Evolutionary conservation across 2,888 invertebrate species (phyloP).

Genomic region (Mesopsocus fuscifrons): DNA sequence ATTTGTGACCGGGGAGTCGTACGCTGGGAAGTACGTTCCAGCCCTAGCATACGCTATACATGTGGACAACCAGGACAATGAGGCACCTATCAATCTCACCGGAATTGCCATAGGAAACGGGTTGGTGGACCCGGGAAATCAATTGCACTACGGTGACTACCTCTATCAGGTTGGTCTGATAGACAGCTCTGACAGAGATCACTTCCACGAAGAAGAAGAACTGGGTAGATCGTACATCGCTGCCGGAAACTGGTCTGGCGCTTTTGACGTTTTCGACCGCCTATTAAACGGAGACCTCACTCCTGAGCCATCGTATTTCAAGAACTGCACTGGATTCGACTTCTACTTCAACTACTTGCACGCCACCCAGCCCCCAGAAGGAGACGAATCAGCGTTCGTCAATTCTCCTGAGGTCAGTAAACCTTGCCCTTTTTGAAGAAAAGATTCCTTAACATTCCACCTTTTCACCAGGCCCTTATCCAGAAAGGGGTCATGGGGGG

Average conservation of each 20-base stretch:
- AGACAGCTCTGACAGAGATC: constrained; percentile 37
- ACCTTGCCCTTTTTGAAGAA: no score
- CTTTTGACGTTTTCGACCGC: constrained; percentile 50
- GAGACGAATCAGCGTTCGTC: constrained; percentile 19
- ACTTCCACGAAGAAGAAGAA: constrained; percentile 40
- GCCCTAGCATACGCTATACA: constrained; percentile 33
- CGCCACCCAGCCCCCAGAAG: constrained; percentile 34
- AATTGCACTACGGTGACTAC: constrained; percentile 31
- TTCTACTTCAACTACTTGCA: constrained; percentile 57
- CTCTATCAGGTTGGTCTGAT: constrained; percentile 49
- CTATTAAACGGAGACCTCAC: constrained; percentile 50
- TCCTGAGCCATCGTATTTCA: constrained; percentile 21
- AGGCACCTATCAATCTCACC: constrained; percentile 30
- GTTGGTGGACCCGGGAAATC: constrained; percentile 31
- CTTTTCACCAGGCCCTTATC: no score
- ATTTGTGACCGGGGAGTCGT: constrained; percentile 41
- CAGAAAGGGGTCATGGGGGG: no score
- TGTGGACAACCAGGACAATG: constrained; percentile 25
- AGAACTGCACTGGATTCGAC: constrained; percentile 51
- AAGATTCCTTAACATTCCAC: no score
- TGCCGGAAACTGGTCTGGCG: constrained; percentile 38
- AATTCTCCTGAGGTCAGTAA: constrained; percentile 1
- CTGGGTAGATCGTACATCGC: not conserved
- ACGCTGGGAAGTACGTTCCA: constrained; percentile 36
- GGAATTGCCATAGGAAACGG: constrained; percentile 34